Percentiles rank a stretch among this genome's conserved stretches.
phyloP scores from a whole-genome alignment of 2,888 invertebrate species.

The Drosophila flavopinicola region DNA sequence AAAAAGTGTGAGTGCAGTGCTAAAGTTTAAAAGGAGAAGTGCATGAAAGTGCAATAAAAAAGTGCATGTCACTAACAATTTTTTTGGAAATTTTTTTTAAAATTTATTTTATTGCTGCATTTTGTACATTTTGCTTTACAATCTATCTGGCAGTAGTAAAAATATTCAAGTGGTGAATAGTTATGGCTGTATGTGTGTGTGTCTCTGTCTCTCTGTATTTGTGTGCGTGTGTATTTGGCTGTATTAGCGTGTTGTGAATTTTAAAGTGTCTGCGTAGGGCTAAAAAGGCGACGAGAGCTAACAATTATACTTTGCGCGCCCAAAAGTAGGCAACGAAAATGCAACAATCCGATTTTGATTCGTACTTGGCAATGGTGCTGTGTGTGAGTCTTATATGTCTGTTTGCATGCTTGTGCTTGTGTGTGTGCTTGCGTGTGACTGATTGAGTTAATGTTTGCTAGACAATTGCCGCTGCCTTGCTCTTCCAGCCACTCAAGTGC shows the following conservation, averaged over 20 bases:
- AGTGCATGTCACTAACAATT: neutral
- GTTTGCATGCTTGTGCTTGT: neutral
- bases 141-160: neutral
- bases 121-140: neutral
- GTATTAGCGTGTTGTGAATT: slow-evolving; percentile 30
- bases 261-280: neutral
- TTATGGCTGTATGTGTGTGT: neutral
- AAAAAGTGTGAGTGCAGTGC: neutral
- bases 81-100: slow-evolving; percentile 1
- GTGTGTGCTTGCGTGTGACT: neutral
- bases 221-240: neutral
- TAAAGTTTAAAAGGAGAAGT: neutral
- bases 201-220: neutral
- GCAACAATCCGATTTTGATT: slow-evolving; percentile 8
- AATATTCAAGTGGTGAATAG: neutral
- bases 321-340: slow-evolving; percentile 27
- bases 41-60: neutral
- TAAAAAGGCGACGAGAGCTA: neutral
- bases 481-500: slow-evolving; percentile 6
- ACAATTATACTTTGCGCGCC: slow-evolving; percentile 29
- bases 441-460: neutral
- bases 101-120: neutral
- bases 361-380: neutral
- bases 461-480: neutral
- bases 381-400: neutral